Base-by-base conservation (phyloP, 2,888 invertebrate species). In the Candidula unifasciata region DNA sequence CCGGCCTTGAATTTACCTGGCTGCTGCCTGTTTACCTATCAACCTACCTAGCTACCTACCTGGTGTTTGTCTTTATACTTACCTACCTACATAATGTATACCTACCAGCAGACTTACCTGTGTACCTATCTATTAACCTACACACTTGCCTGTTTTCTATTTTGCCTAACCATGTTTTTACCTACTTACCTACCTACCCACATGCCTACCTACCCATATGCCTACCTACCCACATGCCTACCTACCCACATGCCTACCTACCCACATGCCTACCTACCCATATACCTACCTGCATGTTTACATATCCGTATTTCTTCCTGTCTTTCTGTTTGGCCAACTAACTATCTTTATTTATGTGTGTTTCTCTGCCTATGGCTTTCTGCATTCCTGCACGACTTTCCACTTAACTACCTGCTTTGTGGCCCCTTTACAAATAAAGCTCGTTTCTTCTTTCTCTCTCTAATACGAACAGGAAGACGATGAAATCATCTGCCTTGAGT, bases 121-220 rank as follows among this genome's bases (percentile, higher is more conserved):
- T 60, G 3, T 24, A 21, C n/a, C 60, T 13, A 60, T 21, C 16
- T 33, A 27, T 30, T 6, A 64, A 57, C 64, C 60, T 79, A 16
- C 60, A 21, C 64, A 60, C 60, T n/a, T n/a, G n/a, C 30, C 64
- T 80, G 27, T 69, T 68, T 69, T n/a, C 52, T 21, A 68, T 37
- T 52, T 52, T 80, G 16, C 21, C 60, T n/a, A 21, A 5, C 21
- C 21, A 60, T n/a, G 21, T n/a, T 3, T 16, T 5, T n/a, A 5
- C 60, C 18, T 60, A 60, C 21, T n/a, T n/a, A n/a, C n/a, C n/a
- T n/a, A n/a, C n/a, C 60, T 60, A 21, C 60, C 60, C 0, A 6
- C n/a, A 21, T 13, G 24, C n/a, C 18, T 60, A n/a, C 21, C 60
- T n/a, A 21, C 13, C 21, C 21, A 60, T n/a, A 5, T n/a, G 24